phyloP scores from a whole-genome alignment of 1,140 invertebrate genomes.

The Bombus turneri region DNA sequence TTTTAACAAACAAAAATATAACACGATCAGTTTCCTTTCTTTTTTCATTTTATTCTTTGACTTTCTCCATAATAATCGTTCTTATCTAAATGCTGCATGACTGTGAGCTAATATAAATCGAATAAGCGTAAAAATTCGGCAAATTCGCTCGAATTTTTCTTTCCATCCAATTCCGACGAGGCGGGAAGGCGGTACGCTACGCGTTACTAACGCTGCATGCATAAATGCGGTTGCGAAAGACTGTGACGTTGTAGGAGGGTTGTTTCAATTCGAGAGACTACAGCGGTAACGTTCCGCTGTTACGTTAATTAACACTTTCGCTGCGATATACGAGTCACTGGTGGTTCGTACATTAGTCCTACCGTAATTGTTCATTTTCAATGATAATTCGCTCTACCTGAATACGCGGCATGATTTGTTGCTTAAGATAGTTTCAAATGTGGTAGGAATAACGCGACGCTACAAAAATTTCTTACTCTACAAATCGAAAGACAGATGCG shows the following conservation, averaged over 20 bases:
- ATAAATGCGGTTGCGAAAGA: slow-evolving; percentile 9
- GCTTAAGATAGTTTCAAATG: neutral
- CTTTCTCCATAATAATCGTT: neutral
- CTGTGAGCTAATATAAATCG: neutral
- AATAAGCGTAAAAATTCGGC: neutral
- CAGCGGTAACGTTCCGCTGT: neutral
- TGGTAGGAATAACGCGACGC: neutral
- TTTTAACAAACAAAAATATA: neutral
- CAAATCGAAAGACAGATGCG: too few species aligned
- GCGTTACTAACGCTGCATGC: neutral
- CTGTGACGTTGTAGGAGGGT: neutral
- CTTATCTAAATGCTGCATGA: neutral
- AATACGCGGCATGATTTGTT: neutral
- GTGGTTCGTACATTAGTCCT: slow-evolving; percentile 16
- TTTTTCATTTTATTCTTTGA: neutral
- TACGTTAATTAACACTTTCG: slow-evolving; percentile 46
- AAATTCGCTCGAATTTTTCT: neutral
- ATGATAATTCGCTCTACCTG: slow-evolving; percentile 5
- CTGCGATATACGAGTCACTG: slow-evolving; percentile 19
- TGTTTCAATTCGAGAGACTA: neutral
- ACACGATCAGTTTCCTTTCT: neutral
- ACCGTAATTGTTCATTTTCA: slow-evolving; percentile 20
- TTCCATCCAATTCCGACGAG: neutral
- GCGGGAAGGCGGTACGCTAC: neutral
- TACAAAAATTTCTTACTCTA: neutral